Percentiles rank a stretch among this genome's conserved stretches.
Conservation (phyloP, 1,140 invertebrate species). For the Drosophila busckii region DNA sequence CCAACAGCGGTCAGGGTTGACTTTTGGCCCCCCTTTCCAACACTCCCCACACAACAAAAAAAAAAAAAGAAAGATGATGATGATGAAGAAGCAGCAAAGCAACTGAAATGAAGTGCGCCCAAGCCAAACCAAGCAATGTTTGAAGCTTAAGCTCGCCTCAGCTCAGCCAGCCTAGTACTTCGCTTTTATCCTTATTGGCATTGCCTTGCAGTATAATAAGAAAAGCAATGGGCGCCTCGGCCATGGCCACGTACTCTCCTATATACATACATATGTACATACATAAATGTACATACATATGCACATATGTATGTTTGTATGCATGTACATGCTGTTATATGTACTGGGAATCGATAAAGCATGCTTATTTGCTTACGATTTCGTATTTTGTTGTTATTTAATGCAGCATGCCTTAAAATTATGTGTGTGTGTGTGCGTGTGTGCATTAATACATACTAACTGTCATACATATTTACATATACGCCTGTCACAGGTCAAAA, state of each 20-base stretch:
- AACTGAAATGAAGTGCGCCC: conserved; percentile 55
- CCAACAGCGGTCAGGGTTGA: conserved; percentile 67
- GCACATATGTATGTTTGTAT: conserved; percentile 6
- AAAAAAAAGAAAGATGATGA: conserved; percentile 26
- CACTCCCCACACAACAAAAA: conserved; percentile 1
- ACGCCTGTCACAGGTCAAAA: conserved; percentile 1
- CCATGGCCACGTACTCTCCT: conserved; percentile 8
- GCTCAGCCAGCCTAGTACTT: conserved; percentile 44
- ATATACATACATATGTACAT: not conserved
- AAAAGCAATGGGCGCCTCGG: conserved; percentile 1
- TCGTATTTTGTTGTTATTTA: too few relatives aligned
- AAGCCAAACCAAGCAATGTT: conserved; percentile 25
- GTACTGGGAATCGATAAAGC: conserved; percentile 63
- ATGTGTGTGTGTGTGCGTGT: conserved; percentile 5
- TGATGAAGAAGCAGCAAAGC: conserved; percentile 38
- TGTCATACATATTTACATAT: conserved; percentile 1
- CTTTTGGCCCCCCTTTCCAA: conserved; percentile 32
- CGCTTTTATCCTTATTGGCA: conserved; percentile 63
- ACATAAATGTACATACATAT: not conserved
- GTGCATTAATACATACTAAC: not conserved
- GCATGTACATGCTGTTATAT: conserved; percentile 17
- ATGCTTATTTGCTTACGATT: conserved; percentile 74
- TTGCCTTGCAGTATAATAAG: conserved; percentile 25
- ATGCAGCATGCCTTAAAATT: conserved; percentile 70
- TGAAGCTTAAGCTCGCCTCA: conserved; percentile 19